Evolutionary conservation across 2,888 invertebrate species (phyloP), one percentile per base, ranked within the genome.

Genomic region (Chironomus tentans): DNA sequence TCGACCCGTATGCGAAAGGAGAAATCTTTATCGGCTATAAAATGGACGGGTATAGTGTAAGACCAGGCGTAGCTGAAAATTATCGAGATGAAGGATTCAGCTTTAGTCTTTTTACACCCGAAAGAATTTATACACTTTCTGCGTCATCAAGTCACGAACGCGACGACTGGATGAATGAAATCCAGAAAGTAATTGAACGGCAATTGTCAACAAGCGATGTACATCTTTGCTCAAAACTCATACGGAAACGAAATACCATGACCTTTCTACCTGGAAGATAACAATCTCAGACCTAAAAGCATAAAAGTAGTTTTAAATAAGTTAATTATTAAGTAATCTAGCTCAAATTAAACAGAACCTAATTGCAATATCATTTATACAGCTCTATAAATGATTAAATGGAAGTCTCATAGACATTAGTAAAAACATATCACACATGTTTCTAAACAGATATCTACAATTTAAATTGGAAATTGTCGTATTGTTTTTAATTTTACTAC

Each of bases 1-100:
- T 95, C 82, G 93, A 94, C 81, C 92, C 95, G 2, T 92, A 92
- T 84, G 94, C 95, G 0, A 95, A 94, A 84, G 95, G 95, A 70
- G 95, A 95, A 85, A 92, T 95, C 79, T 95, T 94, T 83, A 85
- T 95, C 79, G 94, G 95, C 81, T 82, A 87, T 77, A 78, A 77
- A 76, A 77, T 90, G 78, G 92, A 92, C 80, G 92, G 93, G 1
- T 95, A 91, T 82, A 87, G 88, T 77, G 88, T 94, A 48, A 87
- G 89, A 79, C 87, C 90, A 68, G 91, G 91, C 22, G 88, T 89
- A 13, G 87, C 88, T 2, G 85, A 85, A 0, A 89, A 89, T 75
- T 90, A 91, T 78, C 90, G 91, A 79, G 92, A 92, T 78, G 91
- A 92, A 79, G 89, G 92, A 1, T 93, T 90, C 81, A 89, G 92